Evolutionary conservation across 2,113 vertebrate species (phyloP).

Genomic region (Hipposideros armiger): DNA sequence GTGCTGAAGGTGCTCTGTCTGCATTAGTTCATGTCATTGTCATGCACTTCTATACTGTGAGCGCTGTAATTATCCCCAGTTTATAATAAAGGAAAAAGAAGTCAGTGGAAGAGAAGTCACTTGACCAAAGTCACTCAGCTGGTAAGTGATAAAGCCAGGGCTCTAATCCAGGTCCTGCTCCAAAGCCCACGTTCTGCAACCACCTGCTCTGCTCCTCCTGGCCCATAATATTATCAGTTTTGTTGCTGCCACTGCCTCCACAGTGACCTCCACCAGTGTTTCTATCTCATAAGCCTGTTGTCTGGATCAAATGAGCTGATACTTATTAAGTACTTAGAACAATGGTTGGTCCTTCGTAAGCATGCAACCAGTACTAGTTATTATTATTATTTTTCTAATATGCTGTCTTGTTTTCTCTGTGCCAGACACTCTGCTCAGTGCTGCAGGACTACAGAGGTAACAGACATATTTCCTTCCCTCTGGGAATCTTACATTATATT

Average conservation of each 20-base stretch:
- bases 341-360: neutral
- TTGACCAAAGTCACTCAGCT: neutral
- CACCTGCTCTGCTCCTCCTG: neutral
- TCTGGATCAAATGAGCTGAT: neutral
- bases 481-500: neutral
- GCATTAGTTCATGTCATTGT: neutral
- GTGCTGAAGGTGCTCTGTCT: neutral
- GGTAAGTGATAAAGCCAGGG: neutral
- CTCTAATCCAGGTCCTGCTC: neutral
- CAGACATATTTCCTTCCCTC: neutral
- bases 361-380: neutral
- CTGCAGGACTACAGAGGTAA: neutral
- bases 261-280: neutral
- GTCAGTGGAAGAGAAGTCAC: neutral
- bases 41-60: neutral
- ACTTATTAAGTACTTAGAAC: neutral
- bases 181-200: neutral
- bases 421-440: neutral
- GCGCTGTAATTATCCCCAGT: neutral
- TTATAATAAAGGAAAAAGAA: neutral
- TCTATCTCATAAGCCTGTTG: neutral
- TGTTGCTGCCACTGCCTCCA: neutral
- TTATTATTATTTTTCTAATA: neutral
- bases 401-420: neutral
- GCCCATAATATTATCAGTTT: accelerated